A percentile compares a stretch with the other conserved stretches of the same genome.
Conservation (phyloP, 1,140 invertebrate genomes). For the Aphis gossypii region DNA sequence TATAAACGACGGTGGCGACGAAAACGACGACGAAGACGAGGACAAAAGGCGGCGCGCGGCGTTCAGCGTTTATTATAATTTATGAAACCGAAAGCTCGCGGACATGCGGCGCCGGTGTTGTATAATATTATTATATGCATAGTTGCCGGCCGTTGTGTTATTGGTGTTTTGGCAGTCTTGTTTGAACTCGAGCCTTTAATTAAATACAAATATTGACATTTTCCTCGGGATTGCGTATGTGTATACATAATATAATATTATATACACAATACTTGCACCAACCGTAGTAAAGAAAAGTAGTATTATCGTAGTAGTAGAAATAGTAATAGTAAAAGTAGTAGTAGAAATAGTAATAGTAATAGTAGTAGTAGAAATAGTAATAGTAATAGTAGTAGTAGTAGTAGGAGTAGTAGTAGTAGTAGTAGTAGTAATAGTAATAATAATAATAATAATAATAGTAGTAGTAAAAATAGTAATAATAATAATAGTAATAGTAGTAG, state of each 20-base stretch:
- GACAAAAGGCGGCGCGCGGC: conserved; percentile 10
- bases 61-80: conserved; percentile 9
- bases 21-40: background rate
- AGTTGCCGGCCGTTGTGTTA: conserved; percentile 15
- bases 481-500: background rate
- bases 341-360: background rate
- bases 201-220: conserved; percentile 44
- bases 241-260: background rate
- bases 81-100: conserved; percentile 27
- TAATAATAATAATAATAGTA: background rate
- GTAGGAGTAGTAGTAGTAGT: background rate
- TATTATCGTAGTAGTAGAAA: background rate
- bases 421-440: background rate
- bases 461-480: background rate
- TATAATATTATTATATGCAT: background rate
- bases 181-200: conserved; percentile 27
- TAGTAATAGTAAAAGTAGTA: background rate
- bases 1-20: conserved; percentile 15
- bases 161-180: conserved; percentile 28
- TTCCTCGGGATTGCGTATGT: background rate
- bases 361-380: background rate
- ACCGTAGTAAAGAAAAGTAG: background rate
- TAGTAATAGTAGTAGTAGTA: background rate
- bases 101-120: background rate
- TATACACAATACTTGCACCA: background rate